A percentile compares a stretch with the other conserved stretches of the same genome.
Conservation (phyloP, 2,888 invertebrate species). For the Diaperis boleti region DNA sequence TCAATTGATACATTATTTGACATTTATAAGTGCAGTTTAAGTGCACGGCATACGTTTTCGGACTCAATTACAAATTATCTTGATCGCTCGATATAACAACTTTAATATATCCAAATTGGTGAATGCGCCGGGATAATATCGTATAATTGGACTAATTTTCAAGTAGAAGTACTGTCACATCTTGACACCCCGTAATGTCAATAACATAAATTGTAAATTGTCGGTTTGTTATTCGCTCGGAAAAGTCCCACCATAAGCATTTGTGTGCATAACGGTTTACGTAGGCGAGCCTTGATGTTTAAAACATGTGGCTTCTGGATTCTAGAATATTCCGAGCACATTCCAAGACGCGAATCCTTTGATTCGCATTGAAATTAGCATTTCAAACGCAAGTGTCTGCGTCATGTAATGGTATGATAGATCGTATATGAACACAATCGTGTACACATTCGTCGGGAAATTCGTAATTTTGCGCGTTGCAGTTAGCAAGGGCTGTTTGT, state of each 20-base stretch:
- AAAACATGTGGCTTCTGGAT: conserved; percentile 19
- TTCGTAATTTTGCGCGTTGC: conserved; percentile 24
- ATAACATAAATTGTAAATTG: conserved; percentile 19
- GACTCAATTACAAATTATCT: no score
- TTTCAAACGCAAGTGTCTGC: conserved; percentile 53
- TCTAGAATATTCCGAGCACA: conserved; percentile 43
- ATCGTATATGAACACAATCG: conserved; percentile 34
- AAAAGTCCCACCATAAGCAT: conserved; percentile 20
- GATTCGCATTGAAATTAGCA: conserved; percentile 55
- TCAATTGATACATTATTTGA: no score
- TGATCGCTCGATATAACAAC: no score
- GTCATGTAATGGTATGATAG: conserved; percentile 53
- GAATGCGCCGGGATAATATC: no score
- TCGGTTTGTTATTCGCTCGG: conserved; percentile 24
- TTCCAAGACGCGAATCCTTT: conserved; percentile 48
- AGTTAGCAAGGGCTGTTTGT: conserved; percentile 11
- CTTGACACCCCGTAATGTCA: neutral
- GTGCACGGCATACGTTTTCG: no score
- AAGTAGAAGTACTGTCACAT: no score
- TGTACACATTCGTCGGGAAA: conserved; percentile 21
- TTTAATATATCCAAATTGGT: no score
- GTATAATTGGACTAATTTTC: no score
- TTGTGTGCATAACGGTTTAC: conserved; percentile 26
- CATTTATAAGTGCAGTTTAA: no score
- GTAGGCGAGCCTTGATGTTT: conserved; percentile 22